Conservation (phyloP, 2,888 invertebrate species). For the Belgica antarctica region DNA sequence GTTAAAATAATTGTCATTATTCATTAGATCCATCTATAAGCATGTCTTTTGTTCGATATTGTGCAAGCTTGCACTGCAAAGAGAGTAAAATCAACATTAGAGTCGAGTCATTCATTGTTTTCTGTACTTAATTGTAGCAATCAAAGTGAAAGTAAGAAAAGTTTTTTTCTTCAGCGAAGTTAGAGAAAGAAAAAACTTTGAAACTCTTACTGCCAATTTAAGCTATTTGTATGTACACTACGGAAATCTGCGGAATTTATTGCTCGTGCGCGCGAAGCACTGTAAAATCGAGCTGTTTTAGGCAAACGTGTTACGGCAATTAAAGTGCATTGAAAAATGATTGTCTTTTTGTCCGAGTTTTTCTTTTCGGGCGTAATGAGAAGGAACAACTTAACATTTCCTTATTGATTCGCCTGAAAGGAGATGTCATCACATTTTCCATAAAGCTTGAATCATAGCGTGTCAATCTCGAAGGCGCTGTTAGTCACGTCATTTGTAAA, state of each 20-base stretch:
- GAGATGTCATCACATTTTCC: no score
- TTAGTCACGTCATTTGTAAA: no score
- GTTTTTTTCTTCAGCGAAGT: slow-evolving; percentile 1
- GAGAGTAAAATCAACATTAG: slow-evolving; percentile 15
- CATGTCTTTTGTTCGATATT: background rate
- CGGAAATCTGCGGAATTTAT: background rate
- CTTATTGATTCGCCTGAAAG: no score
- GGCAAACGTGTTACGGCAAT: no score
- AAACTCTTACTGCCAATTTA: background rate
- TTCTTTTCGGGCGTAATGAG: no score
- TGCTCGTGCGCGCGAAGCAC: background rate
- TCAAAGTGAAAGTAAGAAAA: slow-evolving; percentile 29
- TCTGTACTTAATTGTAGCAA: slow-evolving; percentile 30
- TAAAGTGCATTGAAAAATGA: no score
- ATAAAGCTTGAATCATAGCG: no score
- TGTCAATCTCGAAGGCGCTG: no score
- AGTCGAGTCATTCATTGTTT: slow-evolving; percentile 9
- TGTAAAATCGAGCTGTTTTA: background rate
- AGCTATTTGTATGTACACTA: background rate
- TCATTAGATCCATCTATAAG: slow-evolving; percentile 2
- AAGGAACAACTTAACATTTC: no score
- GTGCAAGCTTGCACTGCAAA: background rate
- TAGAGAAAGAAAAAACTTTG: background rate
- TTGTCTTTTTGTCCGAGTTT: no score
- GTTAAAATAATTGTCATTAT: background rate